Percentiles rank a stretch among this genome's conserved stretches.
Conservation (phyloP, 2,888 invertebrate species). For the Drosophila hamatofila region DNA sequence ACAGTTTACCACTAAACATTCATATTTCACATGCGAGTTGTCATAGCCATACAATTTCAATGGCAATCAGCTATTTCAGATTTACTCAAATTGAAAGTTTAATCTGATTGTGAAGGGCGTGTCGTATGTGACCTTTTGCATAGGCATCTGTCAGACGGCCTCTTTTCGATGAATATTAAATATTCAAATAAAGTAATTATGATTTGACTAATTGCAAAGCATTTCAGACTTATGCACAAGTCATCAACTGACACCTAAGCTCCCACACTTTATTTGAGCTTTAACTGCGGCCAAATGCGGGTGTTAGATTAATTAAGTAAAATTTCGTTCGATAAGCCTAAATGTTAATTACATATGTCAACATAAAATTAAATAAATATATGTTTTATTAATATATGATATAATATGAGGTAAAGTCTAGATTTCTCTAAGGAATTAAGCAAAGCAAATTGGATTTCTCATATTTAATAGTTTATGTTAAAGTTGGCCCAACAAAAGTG, state of each 20-base stretch:
- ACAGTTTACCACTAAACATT: constrained; percentile 20
- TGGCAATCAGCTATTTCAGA: neutral
- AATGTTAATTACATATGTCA: neutral
- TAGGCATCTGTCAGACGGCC: neutral
- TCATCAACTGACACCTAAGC: neutral
- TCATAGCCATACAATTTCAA: constrained; percentile 9
- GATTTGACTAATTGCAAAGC: neutral
- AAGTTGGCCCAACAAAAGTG: neutral
- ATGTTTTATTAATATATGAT: neutral
- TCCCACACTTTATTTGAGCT: neutral
- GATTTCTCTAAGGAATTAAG: neutral
- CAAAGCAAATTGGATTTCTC: neutral
- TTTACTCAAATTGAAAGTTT: constrained; percentile 2
- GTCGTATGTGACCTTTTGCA: neutral
- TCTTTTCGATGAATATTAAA: constrained; percentile 18
- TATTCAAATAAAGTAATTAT: constrained; percentile 9
- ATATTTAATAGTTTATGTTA: neutral
- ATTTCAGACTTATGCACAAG: neutral
- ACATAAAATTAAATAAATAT: neutral
- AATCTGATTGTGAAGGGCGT: neutral
- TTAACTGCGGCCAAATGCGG: neutral
- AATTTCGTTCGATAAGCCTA: neutral
- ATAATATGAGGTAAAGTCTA: neutral
- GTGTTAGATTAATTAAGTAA: neutral
- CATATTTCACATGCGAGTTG: constrained; percentile 26